phyloP scores from a whole-genome alignment of 2,113 vertebrate species.

The Tylochromis polylepis region DNA sequence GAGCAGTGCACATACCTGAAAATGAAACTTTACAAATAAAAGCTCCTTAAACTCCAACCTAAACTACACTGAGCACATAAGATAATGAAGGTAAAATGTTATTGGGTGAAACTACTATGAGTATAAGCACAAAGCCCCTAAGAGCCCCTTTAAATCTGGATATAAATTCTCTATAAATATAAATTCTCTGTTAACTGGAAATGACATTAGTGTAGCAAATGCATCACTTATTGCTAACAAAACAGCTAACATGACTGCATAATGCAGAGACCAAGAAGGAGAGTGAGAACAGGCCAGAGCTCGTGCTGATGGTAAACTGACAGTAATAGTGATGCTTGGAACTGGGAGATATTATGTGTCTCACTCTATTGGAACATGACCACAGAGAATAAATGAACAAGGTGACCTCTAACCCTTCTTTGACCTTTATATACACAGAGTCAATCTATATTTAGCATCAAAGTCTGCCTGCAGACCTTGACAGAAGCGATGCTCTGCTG shows the following conservation, averaged over 20 bases:
- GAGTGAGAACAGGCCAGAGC: neutral
- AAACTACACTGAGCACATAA: neutral
- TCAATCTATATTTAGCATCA: constrained; percentile 33
- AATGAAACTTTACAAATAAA: neutral
- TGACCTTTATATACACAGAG: constrained; percentile 5
- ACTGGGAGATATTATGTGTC: neutral
- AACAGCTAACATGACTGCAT: neutral
- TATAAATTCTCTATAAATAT: neutral
- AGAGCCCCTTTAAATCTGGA: neutral
- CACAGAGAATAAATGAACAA: constrained; percentile 19
- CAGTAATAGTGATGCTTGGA: neutral
- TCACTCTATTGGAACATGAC: neutral
- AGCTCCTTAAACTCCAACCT: neutral
- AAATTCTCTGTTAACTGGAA: neutral
- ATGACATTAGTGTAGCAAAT: neutral
- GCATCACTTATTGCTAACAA: neutral
- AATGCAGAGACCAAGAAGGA: neutral
- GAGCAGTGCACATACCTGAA: neutral
- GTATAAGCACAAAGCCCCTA: neutral
- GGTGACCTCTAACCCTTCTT: constrained; percentile 21
- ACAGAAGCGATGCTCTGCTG: constrained; percentile 17
- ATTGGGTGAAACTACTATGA: neutral
- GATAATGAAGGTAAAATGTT: neutral
- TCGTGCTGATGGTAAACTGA: neutral
- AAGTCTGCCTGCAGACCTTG: constrained; percentile 33